Conservation (phyloP, 2,113 vertebrate genomes). For the Astatotilapia flaviijosephi region DNA sequence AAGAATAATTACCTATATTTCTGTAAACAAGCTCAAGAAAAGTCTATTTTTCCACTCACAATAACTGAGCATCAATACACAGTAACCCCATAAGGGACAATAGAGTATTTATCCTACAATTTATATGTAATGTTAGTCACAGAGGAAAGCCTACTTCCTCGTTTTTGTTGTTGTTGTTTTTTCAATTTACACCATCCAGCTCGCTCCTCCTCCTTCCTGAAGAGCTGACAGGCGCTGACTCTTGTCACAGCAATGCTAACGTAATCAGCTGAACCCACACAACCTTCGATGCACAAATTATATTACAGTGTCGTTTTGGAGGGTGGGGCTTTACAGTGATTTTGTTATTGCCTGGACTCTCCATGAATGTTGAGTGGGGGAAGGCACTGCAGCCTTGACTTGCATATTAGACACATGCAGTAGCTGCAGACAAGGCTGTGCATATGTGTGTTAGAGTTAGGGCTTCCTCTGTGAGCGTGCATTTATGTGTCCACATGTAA, state of each 20-base stretch:
- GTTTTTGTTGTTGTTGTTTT: neutral
- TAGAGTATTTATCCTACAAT: neutral
- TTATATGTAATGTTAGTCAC: neutral
- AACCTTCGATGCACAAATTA: constrained; percentile 71
- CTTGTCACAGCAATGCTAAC: constrained; percentile 51
- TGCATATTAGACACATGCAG: neutral
- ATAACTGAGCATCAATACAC: neutral
- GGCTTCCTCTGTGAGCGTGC: neutral
- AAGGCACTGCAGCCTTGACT: constrained; percentile 28
- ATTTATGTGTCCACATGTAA: neutral
- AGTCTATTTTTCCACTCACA: neutral
- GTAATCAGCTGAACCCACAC: constrained; percentile 58
- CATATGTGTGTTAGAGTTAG: neutral
- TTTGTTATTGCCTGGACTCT: constrained; percentile 45
- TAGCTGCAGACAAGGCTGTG: neutral
- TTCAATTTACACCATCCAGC: neutral
- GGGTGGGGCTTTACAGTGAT: constrained; percentile 52
- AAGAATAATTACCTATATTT: neutral
- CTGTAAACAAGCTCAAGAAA: neutral
- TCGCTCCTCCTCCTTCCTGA: constrained; percentile 32
- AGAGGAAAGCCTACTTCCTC: neutral
- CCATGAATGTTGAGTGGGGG: neutral
- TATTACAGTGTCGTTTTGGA: constrained; percentile 58
- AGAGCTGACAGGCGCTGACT: constrained; percentile 49
- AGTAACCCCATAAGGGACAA: neutral